Conservation (phyloP, 2,888 invertebrate genomes). For the Mimas tiliae region DNA sequence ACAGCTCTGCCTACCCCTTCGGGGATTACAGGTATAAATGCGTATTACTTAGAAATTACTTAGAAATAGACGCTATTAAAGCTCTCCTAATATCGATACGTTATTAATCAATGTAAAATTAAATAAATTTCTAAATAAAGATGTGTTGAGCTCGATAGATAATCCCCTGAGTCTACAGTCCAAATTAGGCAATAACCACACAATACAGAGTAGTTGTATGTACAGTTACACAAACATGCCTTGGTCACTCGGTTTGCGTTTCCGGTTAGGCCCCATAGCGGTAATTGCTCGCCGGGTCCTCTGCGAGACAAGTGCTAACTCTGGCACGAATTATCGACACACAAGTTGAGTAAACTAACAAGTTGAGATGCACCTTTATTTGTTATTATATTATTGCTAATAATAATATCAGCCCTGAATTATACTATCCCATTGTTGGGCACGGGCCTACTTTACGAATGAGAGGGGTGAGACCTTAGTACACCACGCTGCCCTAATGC, state of each 20-base stretch:
- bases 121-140: not conserved
- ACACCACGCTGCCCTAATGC: too few species aligned
- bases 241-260: conserved; percentile 45
- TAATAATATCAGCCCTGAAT: too few species aligned
- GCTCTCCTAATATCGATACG: not conserved
- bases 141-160: not conserved
- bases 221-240: conserved; percentile 58
- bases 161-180: conserved; percentile 31
- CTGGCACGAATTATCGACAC: not conserved
- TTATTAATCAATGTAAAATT: conserved; percentile 10
- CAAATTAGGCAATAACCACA: conserved; percentile 41
- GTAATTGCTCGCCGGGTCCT: conserved; percentile 59
- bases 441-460: too few species aligned
- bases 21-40: too few species aligned
- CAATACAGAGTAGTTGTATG: conserved; percentile 32
- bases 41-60: too few species aligned
- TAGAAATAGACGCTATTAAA: not conserved
- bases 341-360: not conserved
- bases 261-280: conserved; percentile 56
- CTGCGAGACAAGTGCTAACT: not conserved
- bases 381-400: too few species aligned
- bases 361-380: not conserved
- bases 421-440: too few species aligned
- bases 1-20: too few species aligned
- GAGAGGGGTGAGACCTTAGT: too few species aligned